Evolutionary conservation across 2,113 vertebrate genomes (phyloP).

Genomic region (Mesembrinibis cayennensis): DNA sequence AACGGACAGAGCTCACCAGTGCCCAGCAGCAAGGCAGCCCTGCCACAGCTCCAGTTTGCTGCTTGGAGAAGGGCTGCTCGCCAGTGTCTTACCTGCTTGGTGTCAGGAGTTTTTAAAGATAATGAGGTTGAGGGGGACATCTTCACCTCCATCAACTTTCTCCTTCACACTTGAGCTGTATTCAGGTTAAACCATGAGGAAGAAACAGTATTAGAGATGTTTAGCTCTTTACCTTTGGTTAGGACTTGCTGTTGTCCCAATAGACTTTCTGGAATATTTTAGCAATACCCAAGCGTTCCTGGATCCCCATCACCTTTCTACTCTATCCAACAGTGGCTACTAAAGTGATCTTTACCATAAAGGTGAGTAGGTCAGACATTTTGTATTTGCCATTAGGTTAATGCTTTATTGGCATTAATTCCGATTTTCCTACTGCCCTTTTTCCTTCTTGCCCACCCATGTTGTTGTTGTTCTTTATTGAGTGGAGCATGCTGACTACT

Average conservation of each 20-base stretch:
- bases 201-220: background rate
- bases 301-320: background rate
- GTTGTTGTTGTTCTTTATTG: background rate
- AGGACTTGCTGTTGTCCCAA: background rate
- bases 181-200: background rate
- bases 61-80: background rate
- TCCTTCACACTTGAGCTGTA: background rate
- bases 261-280: background rate
- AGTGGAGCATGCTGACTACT: background rate
- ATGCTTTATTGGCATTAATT: background rate
- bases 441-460: background rate
- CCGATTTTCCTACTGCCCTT: background rate
- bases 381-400: background rate
- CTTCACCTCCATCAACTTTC: background rate
- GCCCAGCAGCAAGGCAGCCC: rapidly evolving
- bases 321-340: background rate
- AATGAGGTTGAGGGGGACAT: background rate
- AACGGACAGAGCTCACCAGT: background rate
- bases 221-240: background rate
- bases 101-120: background rate
- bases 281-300: background rate
- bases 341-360: background rate
- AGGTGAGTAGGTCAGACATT: background rate
- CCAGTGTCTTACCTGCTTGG: background rate
- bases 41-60: background rate